A percentile compares a stretch with the other conserved stretches of the same genome.
Evolutionary conservation across 2,113 vertebrate genomes (phyloP).

Genomic region (Equus quagga): DNA sequence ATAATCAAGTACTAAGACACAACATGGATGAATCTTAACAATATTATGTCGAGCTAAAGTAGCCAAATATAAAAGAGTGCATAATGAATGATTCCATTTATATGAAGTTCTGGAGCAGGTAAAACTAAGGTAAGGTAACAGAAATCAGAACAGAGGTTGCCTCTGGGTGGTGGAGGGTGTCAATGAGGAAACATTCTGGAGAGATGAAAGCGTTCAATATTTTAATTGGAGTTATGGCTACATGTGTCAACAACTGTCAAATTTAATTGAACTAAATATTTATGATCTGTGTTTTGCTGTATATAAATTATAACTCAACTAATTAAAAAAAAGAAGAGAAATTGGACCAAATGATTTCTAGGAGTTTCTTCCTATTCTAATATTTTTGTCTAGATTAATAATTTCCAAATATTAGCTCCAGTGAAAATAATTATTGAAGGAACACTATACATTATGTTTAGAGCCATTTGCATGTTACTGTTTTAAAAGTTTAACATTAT

Average conservation of each 20-base stretch:
- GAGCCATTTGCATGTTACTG: not conserved
- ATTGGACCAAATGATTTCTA: not conserved
- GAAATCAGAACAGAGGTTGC: not conserved
- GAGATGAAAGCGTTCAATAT: not conserved
- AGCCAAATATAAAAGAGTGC: not conserved
- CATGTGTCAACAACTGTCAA: not conserved
- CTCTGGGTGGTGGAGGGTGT: not conserved
- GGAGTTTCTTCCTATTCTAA: not conserved
- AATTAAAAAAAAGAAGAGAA: not conserved
- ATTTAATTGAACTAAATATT: not conserved
- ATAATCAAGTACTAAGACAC: not conserved
- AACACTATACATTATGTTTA: not conserved
- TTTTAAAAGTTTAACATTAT: constrained; percentile 51
- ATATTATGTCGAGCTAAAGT: not conserved
- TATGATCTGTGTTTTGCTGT: not conserved
- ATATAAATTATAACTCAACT: not conserved
- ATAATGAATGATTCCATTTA: not conserved
- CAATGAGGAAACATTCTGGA: not conserved
- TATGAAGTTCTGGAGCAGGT: not conserved
- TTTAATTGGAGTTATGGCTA: not conserved
- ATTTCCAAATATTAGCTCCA: not conserved
- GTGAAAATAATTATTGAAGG: constrained; percentile 42
- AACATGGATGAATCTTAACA: not conserved
- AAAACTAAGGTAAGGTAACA: not conserved
- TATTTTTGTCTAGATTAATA: constrained; percentile 27